phyloP scores from a whole-genome alignment of 2,888 invertebrate genomes.

The Xylophagus ater region DNA sequence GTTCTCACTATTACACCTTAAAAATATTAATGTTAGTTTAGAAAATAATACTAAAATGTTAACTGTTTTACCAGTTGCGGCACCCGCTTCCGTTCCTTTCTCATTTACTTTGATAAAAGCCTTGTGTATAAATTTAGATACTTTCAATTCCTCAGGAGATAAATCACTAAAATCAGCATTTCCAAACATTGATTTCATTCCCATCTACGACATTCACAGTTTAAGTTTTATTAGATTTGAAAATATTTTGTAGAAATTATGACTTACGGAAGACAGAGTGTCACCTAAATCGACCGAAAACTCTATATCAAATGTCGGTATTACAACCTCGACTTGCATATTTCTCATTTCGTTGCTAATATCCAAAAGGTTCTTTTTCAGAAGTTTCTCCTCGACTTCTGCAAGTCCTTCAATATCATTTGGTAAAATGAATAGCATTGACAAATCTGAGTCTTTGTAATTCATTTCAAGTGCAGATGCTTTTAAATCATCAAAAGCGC shows the following conservation, averaged over 20 bases:
- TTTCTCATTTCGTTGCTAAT: conserved; percentile 50
- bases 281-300: conserved; percentile 52
- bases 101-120: conserved; percentile 82
- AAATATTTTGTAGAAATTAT: conserved; percentile 3
- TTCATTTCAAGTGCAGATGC: conserved; percentile 57
- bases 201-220: conserved; percentile 55
- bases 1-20: too few species aligned
- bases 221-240: too few species aligned
- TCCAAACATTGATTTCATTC: conserved; percentile 55
- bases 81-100: conserved; percentile 83
- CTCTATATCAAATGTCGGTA: conserved; percentile 74
- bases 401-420: conserved; percentile 52
- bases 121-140: conserved; percentile 70
- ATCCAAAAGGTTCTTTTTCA: conserved; percentile 43
- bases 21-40: too few species aligned
- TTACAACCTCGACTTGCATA: too few species aligned
- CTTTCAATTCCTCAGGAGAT: conserved; percentile 43
- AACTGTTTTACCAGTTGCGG: conserved; percentile 58
- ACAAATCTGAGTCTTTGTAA: conserved; percentile 55
- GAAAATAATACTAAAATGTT: too few species aligned
- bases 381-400: conserved; percentile 49
- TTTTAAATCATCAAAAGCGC: conserved; percentile 38
- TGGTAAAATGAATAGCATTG: conserved; percentile 68
- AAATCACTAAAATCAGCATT: conserved; percentile 56
- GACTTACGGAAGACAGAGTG: conserved; percentile 37